Conservation (phyloP, 2,113 vertebrate genomes). For the Zapornia atra region DNA sequence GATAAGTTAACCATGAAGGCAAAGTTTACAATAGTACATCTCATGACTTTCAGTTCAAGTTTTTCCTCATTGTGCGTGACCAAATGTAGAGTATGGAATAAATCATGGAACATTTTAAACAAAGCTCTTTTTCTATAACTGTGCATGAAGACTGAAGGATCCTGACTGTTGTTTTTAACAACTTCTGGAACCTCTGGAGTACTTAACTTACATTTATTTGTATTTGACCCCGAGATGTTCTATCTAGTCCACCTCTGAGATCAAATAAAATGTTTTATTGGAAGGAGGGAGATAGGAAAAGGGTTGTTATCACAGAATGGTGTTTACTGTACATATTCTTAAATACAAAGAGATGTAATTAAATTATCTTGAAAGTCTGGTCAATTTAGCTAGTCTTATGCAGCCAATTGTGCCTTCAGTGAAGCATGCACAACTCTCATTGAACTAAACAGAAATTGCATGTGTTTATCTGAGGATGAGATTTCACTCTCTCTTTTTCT, state of each 20-base stretch:
- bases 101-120: neutral
- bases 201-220: constrained; percentile 47
- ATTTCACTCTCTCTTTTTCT: constrained; percentile 53
- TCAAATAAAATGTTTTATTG: constrained; percentile 73
- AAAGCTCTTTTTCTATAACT: neutral
- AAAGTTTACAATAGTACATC: neutral
- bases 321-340: constrained; percentile 43
- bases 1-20: neutral
- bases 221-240: constrained; percentile 64
- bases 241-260: constrained; percentile 55
- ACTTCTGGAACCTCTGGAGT: constrained; percentile 69
- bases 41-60: neutral
- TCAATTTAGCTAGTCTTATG: constrained; percentile 44
- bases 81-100: neutral
- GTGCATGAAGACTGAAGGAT: neutral
- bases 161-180: constrained; percentile 55
- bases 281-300: constrained; percentile 61
- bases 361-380: constrained; percentile 65
- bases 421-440: constrained; percentile 50
- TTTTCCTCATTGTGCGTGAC: neutral
- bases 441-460: constrained; percentile 45
- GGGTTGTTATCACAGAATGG: constrained; percentile 57
- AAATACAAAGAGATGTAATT: constrained; percentile 60
- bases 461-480: constrained; percentile 48
- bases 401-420: constrained; percentile 57